Conservation (phyloP, 2,888 invertebrate species). For the Gortyna flavago region DNA sequence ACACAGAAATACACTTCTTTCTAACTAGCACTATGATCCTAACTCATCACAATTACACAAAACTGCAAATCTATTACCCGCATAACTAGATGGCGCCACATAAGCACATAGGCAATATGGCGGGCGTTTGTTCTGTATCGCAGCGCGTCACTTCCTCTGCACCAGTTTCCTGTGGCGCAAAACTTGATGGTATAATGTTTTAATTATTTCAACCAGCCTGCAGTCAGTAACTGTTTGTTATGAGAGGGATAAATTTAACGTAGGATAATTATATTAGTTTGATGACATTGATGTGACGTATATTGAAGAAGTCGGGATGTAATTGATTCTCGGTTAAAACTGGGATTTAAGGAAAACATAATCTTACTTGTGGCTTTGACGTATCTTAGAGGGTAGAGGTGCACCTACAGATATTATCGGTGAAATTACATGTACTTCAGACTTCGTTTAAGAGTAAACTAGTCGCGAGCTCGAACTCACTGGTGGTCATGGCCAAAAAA, state of each 20-base stretch:
- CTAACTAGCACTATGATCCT: neutral
- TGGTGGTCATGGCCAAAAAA: no score
- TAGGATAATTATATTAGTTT: constrained; percentile 3
- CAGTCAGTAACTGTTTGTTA: constrained; percentile 18
- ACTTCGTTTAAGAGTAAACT: no score
- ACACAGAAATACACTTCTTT: neutral
- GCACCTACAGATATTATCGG: no score
- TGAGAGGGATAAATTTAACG: constrained; percentile 1
- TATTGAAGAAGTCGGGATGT: constrained; percentile 16
- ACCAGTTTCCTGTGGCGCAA: constrained; percentile 64
- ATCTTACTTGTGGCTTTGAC: neutral
- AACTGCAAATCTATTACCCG: neutral
- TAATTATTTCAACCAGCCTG: constrained; percentile 49
- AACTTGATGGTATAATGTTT: constrained; percentile 55
- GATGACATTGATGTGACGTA: constrained; percentile 11
- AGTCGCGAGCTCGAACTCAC: no score
- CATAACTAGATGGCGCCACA: constrained; percentile 67
- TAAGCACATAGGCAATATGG: constrained; percentile 77
- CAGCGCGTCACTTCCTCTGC: constrained; percentile 72
- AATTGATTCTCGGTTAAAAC: constrained; percentile 16
- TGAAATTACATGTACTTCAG: neutral
- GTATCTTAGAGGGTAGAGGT: neutral
- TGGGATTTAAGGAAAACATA: neutral
- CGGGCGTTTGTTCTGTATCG: constrained; percentile 73
- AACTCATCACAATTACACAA: neutral